phyloP scores from a whole-genome alignment of 1,140 invertebrate genomes.

The Pseudomyrmex gracilis region DNA sequence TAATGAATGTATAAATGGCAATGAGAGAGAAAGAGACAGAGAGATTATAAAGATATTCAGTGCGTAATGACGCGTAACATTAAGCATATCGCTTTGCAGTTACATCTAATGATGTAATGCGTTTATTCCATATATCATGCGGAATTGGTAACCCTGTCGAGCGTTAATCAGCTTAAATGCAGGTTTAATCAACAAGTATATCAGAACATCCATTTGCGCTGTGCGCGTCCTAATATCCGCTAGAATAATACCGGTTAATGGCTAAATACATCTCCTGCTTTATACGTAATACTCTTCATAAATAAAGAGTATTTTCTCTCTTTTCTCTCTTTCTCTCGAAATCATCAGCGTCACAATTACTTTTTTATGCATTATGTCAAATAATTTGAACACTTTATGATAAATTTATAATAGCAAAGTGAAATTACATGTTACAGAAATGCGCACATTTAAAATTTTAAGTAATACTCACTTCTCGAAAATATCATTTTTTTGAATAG shows the following conservation, averaged over 20 bases:
- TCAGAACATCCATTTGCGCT: constrained; percentile 33
- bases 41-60: too few relatives aligned
- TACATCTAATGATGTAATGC: not conserved
- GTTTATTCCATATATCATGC: constrained; percentile 29
- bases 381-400: too few relatives aligned
- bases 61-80: not conserved
- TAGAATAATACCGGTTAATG: constrained; percentile 35
- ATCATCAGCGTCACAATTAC: not conserved
- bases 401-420: too few relatives aligned
- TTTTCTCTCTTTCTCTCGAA: too few relatives aligned
- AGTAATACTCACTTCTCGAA: too few relatives aligned
- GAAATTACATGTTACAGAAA: too few relatives aligned
- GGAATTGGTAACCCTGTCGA: not conserved
- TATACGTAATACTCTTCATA: not conserved
- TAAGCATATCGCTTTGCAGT: not conserved
- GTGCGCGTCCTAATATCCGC: constrained; percentile 26
- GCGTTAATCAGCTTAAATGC: constrained; percentile 50
- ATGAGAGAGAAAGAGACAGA: not conserved
- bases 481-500: too few relatives aligned
- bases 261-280: constrained; percentile 12
- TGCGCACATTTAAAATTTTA: too few relatives aligned
- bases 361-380: too few relatives aligned
- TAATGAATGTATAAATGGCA: too few relatives aligned
- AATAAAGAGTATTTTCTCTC: not conserved
- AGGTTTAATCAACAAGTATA: constrained; percentile 51